These are phyloP conservation scores for Dryas iulia DNA, from an alignment of 1,140 invertebrate genomes.

Conservation along the genomic window DNA sequence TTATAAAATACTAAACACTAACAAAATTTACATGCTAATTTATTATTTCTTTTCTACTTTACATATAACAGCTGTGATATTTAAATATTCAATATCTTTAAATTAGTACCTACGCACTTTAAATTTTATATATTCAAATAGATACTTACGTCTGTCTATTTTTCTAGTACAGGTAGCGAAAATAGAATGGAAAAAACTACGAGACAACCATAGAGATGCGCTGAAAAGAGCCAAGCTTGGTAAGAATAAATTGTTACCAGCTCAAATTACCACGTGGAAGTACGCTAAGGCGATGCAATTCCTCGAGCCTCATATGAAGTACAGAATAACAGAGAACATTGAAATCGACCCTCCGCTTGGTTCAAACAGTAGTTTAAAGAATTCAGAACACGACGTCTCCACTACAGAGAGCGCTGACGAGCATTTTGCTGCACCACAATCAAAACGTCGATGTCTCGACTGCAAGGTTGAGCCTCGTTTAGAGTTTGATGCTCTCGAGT, in stretches of 20 bases:
- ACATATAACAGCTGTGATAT: too few relatives aligned
- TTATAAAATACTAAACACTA: too few relatives aligned
- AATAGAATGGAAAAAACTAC: slow-evolving; percentile 68
- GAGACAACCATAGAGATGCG: slow-evolving; percentile 69
- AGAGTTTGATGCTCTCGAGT: slow-evolving; percentile 55
- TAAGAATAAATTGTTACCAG: slow-evolving; percentile 67
- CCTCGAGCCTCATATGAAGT: slow-evolving; percentile 71
- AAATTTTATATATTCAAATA: too few relatives aligned
- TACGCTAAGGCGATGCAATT: slow-evolving; percentile 74
- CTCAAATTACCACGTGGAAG: slow-evolving; percentile 73
- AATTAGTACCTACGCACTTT: too few relatives aligned
- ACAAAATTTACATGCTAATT: too few relatives aligned
- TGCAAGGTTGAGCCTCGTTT: slow-evolving; percentile 29
- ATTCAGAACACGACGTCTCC: slow-evolving; percentile 52
- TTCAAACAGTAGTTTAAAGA: slow-evolving; percentile 26
- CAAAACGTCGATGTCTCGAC: slow-evolving; percentile 50
- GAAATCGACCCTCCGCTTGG: slow-evolving; percentile 50
- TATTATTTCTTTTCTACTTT: too few relatives aligned
- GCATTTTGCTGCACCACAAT: slow-evolving; percentile 9
- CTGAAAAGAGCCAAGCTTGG: slow-evolving; percentile 67
- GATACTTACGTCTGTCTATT: background rate
- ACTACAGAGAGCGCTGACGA: slow-evolving; percentile 43
- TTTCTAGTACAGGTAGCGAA: slow-evolving; percentile 62
- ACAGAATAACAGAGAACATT: slow-evolving; percentile 70
- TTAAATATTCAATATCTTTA: background rate